A percentile compares a stretch with the other conserved stretches of the same genome.
phyloP scores from a whole-genome alignment of 2,888 invertebrate genomes.

The Caenorhabditis sp. region DNA sequence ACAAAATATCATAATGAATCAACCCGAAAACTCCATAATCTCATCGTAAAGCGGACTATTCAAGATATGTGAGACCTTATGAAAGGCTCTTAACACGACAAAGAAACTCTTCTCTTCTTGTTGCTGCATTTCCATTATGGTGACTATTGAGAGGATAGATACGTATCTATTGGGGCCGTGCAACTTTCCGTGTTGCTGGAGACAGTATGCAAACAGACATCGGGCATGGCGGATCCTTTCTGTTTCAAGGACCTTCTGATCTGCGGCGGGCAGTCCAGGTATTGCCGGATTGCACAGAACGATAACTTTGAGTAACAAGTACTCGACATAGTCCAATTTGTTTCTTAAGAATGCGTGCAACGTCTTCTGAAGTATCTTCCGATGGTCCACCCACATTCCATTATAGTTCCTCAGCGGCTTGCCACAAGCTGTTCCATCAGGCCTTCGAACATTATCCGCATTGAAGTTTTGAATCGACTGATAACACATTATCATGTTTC shows the following conservation, averaged over 20 bases:
- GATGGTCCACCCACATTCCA: constrained; percentile 43
- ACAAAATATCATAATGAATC: too few species aligned
- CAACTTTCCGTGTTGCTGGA: constrained; percentile 20
- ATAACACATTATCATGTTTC: constrained; percentile 23
- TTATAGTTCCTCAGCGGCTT: constrained; percentile 34
- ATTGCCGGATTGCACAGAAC: constrained; percentile 32
- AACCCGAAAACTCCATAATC: constrained; percentile 22
- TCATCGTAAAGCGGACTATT: constrained; percentile 45
- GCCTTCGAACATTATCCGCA: constrained; percentile 25
- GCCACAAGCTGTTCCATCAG: constrained; percentile 21
- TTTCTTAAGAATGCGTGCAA: constrained; percentile 29
- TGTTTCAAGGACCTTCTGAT: constrained; percentile 8
- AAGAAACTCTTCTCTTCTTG: constrained; percentile 29
- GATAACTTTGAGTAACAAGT: constrained; percentile 35
- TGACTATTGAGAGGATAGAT: constrained; percentile 22
- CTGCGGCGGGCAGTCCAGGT: background rate
- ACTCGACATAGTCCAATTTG: constrained; percentile 17
- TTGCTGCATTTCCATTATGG: constrained; percentile 31
- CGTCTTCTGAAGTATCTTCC: constrained; percentile 33
- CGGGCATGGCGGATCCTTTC: constrained; percentile 10
- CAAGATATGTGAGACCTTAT: background rate
- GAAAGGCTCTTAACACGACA: constrained; percentile 21
- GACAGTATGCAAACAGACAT: constrained; percentile 29
- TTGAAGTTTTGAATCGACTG: constrained; percentile 20
- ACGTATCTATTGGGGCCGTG: constrained; percentile 24